Evolutionary conservation across 2,888 invertebrate genomes (phyloP).

Genomic region (Tanypteryx hageni): DNA sequence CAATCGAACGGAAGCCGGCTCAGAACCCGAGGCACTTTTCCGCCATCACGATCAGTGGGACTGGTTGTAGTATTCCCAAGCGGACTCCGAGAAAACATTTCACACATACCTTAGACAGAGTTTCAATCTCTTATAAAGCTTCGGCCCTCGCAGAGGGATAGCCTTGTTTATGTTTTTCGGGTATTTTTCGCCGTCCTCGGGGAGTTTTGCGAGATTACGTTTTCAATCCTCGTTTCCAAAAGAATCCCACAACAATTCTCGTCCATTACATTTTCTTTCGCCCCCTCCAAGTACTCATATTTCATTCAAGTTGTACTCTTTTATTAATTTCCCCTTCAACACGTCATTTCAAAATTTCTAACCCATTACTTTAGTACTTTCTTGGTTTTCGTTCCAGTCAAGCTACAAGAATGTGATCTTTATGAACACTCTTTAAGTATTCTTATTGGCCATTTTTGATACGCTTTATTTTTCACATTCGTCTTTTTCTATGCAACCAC

Average conservation of each 20-base stretch:
- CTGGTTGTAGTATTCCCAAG: constrained; percentile 14
- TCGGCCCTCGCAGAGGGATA: background rate
- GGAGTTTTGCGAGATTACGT: background rate
- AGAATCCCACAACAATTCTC: background rate
- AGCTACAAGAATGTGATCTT: no score
- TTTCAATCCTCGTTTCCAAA: background rate
- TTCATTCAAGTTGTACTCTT: background rate
- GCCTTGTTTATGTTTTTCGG: constrained; percentile 26
- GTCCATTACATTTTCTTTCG: background rate
- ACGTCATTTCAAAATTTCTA: no score
- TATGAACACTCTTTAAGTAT: no score
- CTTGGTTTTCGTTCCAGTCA: no score
- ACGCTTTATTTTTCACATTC: no score
- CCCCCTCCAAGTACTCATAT: background rate
- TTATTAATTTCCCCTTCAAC: background rate
- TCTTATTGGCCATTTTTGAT: no score
- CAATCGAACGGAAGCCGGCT: constrained; percentile 38
- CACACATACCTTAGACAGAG: constrained; percentile 10
- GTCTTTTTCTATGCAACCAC: no score
- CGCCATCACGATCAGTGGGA: no score
- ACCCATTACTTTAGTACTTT: no score
- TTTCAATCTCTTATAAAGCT: constrained; percentile 48
- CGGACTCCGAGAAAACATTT: background rate
- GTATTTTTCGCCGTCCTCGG: background rate
- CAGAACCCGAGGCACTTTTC: constrained; percentile 23